Conservation (phyloP, 2,888 invertebrate species). For the Oxyscelio sp. region DNA sequence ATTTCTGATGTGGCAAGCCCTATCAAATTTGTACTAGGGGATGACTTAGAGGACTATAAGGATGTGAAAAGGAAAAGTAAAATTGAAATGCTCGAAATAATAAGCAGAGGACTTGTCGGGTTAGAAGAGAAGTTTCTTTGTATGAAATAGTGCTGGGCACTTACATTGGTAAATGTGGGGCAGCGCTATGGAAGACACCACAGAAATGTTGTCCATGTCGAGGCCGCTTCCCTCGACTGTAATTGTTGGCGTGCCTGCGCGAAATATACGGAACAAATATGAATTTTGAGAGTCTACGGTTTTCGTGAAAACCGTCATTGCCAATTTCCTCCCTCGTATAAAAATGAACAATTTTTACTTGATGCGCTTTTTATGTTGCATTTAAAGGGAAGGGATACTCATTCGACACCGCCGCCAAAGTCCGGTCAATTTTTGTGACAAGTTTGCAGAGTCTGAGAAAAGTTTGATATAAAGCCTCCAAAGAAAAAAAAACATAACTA, state of each 20-base stretch:
- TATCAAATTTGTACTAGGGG: no score
- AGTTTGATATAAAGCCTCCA: slow-evolving; percentile 47
- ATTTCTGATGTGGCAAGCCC: no score
- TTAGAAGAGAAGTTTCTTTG: slow-evolving; percentile 30
- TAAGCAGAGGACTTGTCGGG: slow-evolving; percentile 38
- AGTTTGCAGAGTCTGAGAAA: slow-evolving; percentile 25
- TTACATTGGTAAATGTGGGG: slow-evolving; percentile 93
- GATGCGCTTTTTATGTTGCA: slow-evolving; percentile 77
- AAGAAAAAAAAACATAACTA: slow-evolving; percentile 41
- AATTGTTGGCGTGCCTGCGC: slow-evolving; percentile 88
- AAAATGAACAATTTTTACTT: not conserved
- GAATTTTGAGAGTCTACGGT: slow-evolving; percentile 66
- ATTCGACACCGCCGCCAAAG: slow-evolving; percentile 44
- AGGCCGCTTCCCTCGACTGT: slow-evolving; percentile 90
- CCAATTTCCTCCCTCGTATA: slow-evolving; percentile 39
- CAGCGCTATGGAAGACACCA: slow-evolving; percentile 92
- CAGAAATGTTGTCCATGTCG: slow-evolving; percentile 92
- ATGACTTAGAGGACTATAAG: no score
- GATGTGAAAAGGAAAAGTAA: no score
- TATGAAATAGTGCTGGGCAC: slow-evolving; percentile 85
- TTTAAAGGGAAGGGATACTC: slow-evolving; percentile 53
- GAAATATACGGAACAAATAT: slow-evolving; percentile 80
- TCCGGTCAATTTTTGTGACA: slow-evolving; percentile 3
- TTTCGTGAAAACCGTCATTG: slow-evolving; percentile 56
- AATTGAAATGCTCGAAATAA: not conserved